Evolutionary conservation across 2,888 invertebrate genomes (phyloP).

Genomic region (Phortica magna): DNA sequence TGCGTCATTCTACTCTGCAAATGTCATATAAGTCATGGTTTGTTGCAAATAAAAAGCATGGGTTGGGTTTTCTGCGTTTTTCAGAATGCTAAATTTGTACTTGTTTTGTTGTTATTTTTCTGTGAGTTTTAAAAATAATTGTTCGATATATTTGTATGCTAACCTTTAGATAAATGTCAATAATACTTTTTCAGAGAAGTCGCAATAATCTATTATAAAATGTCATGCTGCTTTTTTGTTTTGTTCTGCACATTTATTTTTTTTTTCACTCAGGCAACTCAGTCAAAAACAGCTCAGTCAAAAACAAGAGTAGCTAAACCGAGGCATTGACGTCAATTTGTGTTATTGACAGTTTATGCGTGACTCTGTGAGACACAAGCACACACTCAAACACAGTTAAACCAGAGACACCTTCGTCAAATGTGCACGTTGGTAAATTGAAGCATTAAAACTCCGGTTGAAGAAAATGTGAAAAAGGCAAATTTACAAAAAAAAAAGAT

Average conservation of each 20-base stretch:
- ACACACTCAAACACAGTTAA: background rate
- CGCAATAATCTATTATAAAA: background rate
- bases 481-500: background rate
- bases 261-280: background rate
- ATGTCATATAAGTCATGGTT: no score
- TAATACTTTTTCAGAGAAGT: no score
- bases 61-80: no score
- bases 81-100: no score
- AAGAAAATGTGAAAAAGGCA: background rate
- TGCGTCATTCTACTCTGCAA: no score
- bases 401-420: background rate
- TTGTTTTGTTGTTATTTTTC: no score
- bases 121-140: no score
- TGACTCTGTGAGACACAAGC: constrained; percentile 32
- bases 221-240: background rate
- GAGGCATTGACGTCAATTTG: constrained; percentile 26
- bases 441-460: background rate
- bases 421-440: background rate
- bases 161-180: no score
- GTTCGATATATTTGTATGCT: no score
- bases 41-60: no score
- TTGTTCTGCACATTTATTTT: background rate
- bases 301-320: background rate
- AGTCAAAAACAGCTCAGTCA: background rate
- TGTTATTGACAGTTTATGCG: constrained; percentile 57